Percentiles rank a stretch among this genome's conserved stretches.
These are phyloP conservation scores for Zaprionus davidi DNA, from an alignment of 1,140 invertebrate genomes.

Conservation along the genomic window DNA sequence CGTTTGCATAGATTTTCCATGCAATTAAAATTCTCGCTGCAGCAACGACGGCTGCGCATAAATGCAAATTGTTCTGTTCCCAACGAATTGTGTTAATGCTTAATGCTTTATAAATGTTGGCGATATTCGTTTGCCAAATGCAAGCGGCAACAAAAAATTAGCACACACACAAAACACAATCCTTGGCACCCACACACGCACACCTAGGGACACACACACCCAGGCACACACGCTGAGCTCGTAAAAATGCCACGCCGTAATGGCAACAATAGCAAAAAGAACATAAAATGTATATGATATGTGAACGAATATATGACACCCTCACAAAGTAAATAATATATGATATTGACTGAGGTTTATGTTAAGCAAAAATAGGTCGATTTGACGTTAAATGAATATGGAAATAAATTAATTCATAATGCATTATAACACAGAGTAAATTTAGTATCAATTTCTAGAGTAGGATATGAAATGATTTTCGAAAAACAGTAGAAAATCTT, in stretches of 20 bases:
- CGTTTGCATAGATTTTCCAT: constrained; percentile 61
- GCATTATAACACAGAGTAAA: no score
- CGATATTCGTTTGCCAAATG: constrained; percentile 44
- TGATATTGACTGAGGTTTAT: not conserved
- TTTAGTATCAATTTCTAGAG: no score
- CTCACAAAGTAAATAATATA: not conserved
- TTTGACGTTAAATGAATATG: not conserved
- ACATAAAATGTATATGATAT: not conserved
- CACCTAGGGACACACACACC: not conserved
- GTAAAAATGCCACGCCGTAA: constrained; percentile 47
- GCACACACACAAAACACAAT: constrained; percentile 31
- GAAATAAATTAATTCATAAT: no score
- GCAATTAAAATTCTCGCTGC: constrained; percentile 62
- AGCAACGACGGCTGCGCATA: constrained; percentile 25
- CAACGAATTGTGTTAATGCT: constrained; percentile 69
- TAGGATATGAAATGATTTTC: no score
- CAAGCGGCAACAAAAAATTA: constrained; percentile 45
- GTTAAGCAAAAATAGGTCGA: not conserved
- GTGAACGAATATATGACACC: constrained; percentile 12
- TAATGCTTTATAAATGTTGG: constrained; percentile 70
- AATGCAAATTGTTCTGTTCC: constrained; percentile 50
- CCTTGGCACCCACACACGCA: constrained; percentile 11
- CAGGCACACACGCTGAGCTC: constrained; percentile 7
- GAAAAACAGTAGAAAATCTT: fast-evolving
- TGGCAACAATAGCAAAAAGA: constrained; percentile 38